A percentile compares a stretch with the other conserved stretches of the same genome.
Evolutionary conservation across 64 coral and sea anemone genomes (phyloP).

Genomic region (Porites lutea): DNA sequence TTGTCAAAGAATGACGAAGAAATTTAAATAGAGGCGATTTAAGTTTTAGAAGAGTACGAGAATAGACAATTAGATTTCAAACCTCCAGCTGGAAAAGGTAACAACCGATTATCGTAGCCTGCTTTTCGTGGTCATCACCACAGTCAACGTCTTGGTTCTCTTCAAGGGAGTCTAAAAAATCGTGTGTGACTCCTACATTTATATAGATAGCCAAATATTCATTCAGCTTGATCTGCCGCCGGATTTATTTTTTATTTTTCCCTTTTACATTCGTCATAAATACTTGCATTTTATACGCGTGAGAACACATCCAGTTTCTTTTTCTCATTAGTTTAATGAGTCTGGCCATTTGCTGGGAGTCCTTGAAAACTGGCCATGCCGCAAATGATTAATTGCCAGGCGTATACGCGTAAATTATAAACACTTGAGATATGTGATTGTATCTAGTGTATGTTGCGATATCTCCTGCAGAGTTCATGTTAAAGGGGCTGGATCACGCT

Average conservation of each 20-base stretch:
- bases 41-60: no score
- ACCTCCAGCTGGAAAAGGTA: no score
- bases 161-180: neutral
- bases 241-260: neutral
- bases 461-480: neutral
- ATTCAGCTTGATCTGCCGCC: neutral
- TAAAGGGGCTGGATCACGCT: no score
- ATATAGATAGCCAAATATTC: neutral
- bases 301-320: neutral
- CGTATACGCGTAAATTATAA: neutral
- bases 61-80: no score
- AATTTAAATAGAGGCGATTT: no score
- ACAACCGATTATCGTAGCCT: no score
- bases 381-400: neutral
- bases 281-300: neutral
- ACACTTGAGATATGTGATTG: neutral
- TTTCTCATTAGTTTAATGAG: constrained; percentile 12
- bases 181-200: neutral
- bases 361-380: neutral
- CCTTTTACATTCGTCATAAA: neutral
- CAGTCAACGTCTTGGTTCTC: neutral
- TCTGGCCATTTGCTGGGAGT: neutral
- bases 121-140: no score
- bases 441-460: neutral
- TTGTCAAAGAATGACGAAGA: no score